These are phyloP conservation scores for Eupithecia vulgata DNA, from an alignment of 2,888 invertebrate genomes.

Conservation along the genomic window DNA sequence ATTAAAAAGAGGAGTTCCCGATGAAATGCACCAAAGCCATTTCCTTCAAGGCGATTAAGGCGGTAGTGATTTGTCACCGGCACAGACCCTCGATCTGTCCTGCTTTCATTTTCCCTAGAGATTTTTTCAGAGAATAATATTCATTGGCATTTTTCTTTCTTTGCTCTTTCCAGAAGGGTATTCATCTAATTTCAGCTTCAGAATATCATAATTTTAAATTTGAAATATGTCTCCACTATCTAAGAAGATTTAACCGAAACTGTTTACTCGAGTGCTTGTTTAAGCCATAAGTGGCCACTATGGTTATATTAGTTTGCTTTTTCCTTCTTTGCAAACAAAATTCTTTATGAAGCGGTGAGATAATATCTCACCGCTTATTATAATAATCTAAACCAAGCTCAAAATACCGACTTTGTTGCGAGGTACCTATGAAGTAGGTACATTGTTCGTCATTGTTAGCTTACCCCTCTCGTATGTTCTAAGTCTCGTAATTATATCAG, in stretches of 20 bases:
- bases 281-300: constrained; percentile 1
- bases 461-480: too few relatives aligned
- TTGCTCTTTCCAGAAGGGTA: not conserved
- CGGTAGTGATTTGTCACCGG: constrained; percentile 68
- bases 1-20: constrained; percentile 83
- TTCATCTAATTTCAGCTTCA: not conserved
- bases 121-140: constrained; percentile 38
- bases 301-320: not conserved
- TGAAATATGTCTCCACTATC: not conserved
- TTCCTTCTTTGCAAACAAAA: constrained; percentile 4
- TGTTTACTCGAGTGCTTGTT: not conserved
- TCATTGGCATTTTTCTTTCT: not conserved
- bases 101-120: constrained; percentile 44
- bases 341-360: not conserved
- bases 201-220: not conserved
- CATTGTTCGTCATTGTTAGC: too few relatives aligned
- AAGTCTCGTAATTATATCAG: too few relatives aligned
- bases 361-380: too few relatives aligned
- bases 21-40: constrained; percentile 82
- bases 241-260: not conserved
- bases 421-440: not conserved
- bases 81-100: constrained; percentile 42
- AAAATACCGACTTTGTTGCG: not conserved
- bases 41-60: constrained; percentile 77
- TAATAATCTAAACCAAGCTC: not conserved